These are phyloP conservation scores for Dolichotis patagonum DNA, from an alignment of 2,113 vertebrate genomes.

Conservation along the genomic window DNA sequence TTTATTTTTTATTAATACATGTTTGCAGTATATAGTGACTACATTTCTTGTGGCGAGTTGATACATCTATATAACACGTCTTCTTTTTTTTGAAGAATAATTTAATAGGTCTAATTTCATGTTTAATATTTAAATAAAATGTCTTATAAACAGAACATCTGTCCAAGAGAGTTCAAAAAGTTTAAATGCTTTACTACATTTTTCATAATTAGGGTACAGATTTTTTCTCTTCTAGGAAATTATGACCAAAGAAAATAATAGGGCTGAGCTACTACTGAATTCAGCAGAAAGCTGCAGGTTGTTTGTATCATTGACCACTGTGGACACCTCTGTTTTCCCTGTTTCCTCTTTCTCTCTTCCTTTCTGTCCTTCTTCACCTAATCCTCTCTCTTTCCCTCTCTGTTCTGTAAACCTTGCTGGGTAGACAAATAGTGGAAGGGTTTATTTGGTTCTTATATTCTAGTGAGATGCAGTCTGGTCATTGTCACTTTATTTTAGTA, in stretches of 20 bases:
- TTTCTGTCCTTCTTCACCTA: background rate
- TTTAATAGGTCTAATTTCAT: background rate
- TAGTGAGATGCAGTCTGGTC: background rate
- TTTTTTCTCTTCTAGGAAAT: constrained; percentile 54
- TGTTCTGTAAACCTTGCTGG: background rate
- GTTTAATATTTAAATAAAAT: constrained; percentile 29
- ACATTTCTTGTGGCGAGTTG: background rate
- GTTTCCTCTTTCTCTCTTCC: background rate
- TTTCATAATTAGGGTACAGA: background rate
- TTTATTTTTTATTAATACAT: background rate
- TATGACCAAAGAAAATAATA: constrained; percentile 26
- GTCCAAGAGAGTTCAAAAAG: background rate
- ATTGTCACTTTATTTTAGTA: background rate
- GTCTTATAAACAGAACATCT: background rate
- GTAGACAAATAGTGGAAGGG: background rate
- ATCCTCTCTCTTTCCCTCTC: background rate
- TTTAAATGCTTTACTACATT: constrained; percentile 6
- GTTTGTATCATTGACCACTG: background rate
- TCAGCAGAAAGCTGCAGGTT: background rate
- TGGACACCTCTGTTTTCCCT: background rate
- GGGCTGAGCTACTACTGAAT: background rate
- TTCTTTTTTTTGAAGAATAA: background rate
- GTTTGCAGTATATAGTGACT: background rate
- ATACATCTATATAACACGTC: background rate
- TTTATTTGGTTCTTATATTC: background rate